phyloP scores from a whole-genome alignment of 2,113 vertebrate genomes.

The Neodon shergylaensis region DNA sequence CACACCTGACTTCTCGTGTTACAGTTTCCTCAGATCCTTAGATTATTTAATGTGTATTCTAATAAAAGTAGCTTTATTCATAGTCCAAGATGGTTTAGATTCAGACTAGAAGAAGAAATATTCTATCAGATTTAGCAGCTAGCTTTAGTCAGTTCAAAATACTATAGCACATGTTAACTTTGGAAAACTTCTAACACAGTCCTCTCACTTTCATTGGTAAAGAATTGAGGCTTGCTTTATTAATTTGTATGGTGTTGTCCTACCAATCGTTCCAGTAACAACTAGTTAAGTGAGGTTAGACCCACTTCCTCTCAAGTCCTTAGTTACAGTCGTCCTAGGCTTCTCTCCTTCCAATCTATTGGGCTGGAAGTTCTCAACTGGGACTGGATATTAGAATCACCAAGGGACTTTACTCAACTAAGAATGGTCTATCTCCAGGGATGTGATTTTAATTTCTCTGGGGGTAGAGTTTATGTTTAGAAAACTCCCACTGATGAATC shows the following conservation, averaged over 20 bases:
- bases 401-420: conserved; percentile 13
- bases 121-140: not conserved
- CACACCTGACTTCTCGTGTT: not conserved
- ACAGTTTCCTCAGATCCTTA: not conserved
- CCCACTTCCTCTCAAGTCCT: not conserved
- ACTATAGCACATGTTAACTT: conserved; percentile 1
- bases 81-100: not conserved
- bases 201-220: not conserved
- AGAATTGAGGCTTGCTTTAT: not conserved
- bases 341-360: not conserved
- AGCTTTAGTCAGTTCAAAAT: conserved; percentile 7
- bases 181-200: not conserved
- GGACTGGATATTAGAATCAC: conserved; percentile 13
- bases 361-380: not conserved
- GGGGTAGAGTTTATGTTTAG: not conserved
- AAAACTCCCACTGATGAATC: not conserved
- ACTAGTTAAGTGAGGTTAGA: not conserved
- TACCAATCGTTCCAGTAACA: not conserved
- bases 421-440: not conserved
- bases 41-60: conserved; percentile 23
- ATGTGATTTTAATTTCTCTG: conserved; percentile 29
- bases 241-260: not conserved
- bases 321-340: not conserved
- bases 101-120: conserved; percentile 47
- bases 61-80: not conserved